Percentiles rank a stretch among this genome's conserved stretches.
phyloP scores from a whole-genome alignment of 2,888 invertebrate genomes.

The Halictus quadricinctus region DNA sequence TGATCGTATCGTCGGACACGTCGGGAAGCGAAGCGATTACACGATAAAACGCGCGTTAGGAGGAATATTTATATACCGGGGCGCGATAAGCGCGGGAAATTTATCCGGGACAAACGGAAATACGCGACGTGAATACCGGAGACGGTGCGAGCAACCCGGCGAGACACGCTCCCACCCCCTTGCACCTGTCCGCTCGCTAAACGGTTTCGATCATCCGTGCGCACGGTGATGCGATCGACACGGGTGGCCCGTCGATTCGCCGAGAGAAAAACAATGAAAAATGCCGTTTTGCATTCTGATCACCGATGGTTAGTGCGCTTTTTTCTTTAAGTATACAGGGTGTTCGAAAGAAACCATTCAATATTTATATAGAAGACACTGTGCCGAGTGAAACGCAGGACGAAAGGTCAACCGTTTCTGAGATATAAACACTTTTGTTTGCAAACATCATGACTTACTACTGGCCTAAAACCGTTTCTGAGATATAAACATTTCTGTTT shows the following conservation, averaged over 20 bases:
- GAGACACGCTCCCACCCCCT: not conserved
- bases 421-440: too few species aligned
- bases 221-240: not conserved
- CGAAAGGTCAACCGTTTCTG: too few species aligned
- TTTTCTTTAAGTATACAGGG: too few species aligned
- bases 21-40: constrained; percentile 26
- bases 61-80: constrained; percentile 52
- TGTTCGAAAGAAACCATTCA: too few species aligned
- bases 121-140: constrained; percentile 54
- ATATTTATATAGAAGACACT: too few species aligned
- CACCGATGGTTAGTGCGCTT: not conserved
- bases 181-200: constrained; percentile 37
- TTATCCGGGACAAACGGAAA: constrained; percentile 63
- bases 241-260: not conserved
- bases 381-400: too few species aligned
- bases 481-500: too few species aligned
- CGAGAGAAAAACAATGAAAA: not conserved
- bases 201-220: constrained; percentile 15
- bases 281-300: not conserved
- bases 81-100: constrained; percentile 57
- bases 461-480: too few species aligned
- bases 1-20: constrained; percentile 29
- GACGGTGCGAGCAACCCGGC: not conserved
- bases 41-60: constrained; percentile 43
- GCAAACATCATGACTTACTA: too few species aligned